Percentiles rank a stretch among this genome's conserved stretches.
Conservation (phyloP, 1,140 invertebrate species). For the Bilobella aurantiaca region DNA sequence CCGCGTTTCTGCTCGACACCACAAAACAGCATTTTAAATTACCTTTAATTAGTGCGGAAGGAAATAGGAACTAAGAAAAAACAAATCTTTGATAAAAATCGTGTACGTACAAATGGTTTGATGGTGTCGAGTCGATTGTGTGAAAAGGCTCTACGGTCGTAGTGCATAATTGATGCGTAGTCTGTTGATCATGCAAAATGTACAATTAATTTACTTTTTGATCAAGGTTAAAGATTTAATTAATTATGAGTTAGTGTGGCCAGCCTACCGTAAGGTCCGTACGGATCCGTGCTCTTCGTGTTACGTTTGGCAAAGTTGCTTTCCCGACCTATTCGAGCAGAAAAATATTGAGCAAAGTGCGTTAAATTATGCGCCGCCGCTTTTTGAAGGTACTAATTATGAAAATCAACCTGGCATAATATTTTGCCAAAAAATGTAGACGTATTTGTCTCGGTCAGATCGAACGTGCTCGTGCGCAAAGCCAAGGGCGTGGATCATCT, state of each 20-base stretch:
- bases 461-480: constrained; percentile 58
- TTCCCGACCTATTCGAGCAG: constrained; percentile 4
- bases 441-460: constrained; percentile 52
- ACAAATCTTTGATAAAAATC: not conserved
- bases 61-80: not conserved
- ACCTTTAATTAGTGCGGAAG: no score
- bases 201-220: not conserved
- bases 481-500: constrained; percentile 54
- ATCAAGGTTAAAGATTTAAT: not conserved
- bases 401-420: constrained; percentile 45
- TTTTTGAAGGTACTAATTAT: no score
- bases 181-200: not conserved
- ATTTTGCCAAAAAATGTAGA: constrained; percentile 52
- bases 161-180: constrained; percentile 37
- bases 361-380: not conserved
- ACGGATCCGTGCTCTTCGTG: constrained; percentile 5
- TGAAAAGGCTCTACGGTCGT: constrained; percentile 12
- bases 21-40: no score
- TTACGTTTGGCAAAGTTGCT: constrained; percentile 9
- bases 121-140: constrained; percentile 16
- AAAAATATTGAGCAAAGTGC: not conserved
- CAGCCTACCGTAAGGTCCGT: not conserved
- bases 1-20: constrained; percentile 10
- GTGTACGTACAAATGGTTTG: constrained; percentile 6
- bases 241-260: not conserved